phyloP scores from a whole-genome alignment of 2,797 vertebrate species.

The Masticophis lateralis region DNA sequence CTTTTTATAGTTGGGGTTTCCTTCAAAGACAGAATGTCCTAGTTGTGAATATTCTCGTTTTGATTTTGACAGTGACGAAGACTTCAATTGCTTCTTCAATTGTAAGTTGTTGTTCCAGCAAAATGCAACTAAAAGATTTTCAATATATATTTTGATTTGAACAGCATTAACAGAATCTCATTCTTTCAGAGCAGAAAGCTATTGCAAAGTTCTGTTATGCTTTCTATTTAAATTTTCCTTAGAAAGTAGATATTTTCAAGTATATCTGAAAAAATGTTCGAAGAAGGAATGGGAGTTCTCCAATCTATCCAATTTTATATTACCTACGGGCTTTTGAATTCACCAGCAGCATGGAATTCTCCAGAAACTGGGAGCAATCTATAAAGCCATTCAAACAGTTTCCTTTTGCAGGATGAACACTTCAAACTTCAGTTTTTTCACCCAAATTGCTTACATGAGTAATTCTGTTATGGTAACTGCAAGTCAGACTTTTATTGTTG shows the following conservation, averaged over 20 bases:
- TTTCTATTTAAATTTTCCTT: neutral
- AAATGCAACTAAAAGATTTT: neutral
- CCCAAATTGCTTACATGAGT: neutral
- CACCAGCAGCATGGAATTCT: neutral
- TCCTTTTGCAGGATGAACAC: neutral
- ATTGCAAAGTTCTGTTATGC: neutral
- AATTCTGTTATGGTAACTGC: neutral
- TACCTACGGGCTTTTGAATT: neutral
- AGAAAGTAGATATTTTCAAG: neutral
- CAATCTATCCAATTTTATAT: neutral
- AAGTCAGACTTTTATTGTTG: neutral
- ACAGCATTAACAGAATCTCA: neutral
- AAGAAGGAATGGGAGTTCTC: neutral
- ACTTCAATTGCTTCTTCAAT: slow-evolving; percentile 92
- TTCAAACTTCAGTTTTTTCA: neutral
- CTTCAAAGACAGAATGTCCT: slow-evolving; percentile 86
- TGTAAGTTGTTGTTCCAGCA: slow-evolving; percentile 73
- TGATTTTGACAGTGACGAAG: slow-evolving; percentile 95
- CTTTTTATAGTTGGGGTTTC: slow-evolving; percentile 85
- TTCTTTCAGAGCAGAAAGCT: neutral
- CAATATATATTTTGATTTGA: neutral
- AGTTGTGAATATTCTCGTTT: slow-evolving; percentile 90
- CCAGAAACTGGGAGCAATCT: neutral
- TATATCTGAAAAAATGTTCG: neutral
- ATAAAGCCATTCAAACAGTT: neutral